Evolutionary conservation across 37 sponge, comb jelly and placozoan genomes (phyloP).

Genomic region (Spongia lamella): DNA sequence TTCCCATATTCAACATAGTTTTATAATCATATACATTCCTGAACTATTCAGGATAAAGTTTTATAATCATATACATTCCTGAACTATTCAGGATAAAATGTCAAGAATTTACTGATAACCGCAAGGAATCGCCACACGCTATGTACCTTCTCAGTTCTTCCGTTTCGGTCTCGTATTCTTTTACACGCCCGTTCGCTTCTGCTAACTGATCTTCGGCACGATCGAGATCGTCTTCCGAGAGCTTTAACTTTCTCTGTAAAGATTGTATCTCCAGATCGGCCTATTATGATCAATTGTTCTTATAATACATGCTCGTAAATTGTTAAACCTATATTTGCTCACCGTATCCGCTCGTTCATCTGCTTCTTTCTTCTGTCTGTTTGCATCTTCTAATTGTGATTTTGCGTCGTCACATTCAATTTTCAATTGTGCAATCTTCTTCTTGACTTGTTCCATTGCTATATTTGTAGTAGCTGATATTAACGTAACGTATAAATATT

Average conservation of each 20-base stretch:
- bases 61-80: too few species aligned
- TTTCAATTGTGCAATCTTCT: conserved; percentile 60
- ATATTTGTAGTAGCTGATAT: background rate
- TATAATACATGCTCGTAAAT: background rate
- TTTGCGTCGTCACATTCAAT: conserved; percentile 55
- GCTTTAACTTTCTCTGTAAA: conserved; percentile 42
- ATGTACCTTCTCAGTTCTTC: background rate
- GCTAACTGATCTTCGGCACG: conserved; percentile 38
- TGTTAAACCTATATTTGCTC: background rate
- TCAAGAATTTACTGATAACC: too few species aligned
- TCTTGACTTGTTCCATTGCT: conserved; percentile 64
- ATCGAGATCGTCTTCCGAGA: conserved; percentile 65
- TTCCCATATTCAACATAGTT: too few species aligned
- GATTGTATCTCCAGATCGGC: conserved; percentile 48
- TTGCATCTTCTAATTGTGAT: conserved; percentile 33
- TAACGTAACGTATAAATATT: background rate
- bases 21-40: too few species aligned
- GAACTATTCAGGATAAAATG: too few species aligned
- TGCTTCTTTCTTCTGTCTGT: conserved; percentile 46
- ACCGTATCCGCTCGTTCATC: conserved; percentile 55
- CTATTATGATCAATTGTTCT: conserved; percentile 4
- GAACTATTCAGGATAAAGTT: too few species aligned
- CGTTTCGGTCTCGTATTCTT: background rate
- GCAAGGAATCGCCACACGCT: too few species aligned
- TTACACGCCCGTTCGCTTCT: conserved; percentile 18